Evolutionary conservation across 1,140 invertebrate species (phyloP), one percentile per base, ranked within the genome.

Genomic region (Sycobia sp.): DNA sequence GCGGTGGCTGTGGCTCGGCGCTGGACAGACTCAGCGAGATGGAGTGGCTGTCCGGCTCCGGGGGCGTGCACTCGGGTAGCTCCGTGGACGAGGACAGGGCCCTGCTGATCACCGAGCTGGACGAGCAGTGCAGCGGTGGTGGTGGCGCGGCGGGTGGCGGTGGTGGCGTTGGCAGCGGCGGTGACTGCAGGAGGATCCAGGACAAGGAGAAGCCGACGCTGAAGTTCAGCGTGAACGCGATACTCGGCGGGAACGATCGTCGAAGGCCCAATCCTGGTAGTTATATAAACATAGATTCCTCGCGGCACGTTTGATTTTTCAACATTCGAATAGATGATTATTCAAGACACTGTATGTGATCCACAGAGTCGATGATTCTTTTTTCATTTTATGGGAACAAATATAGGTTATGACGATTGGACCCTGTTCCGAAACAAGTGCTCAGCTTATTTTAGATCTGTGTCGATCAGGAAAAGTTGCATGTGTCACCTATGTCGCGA

Each of bases 191-290:
- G 51, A 71, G 72, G 47, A 80, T 81, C 60, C 80, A 80, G 65
- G 75, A 77, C 61, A 82, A 82, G 66, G 80, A 82, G 57, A 93
- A 92, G 71, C 92, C 92, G 0, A 87, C 92, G 68, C 84, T 96
- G 61, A 96, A 96, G 80, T 96, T 96, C 79, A 94, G 93, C 85
- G 92, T 96, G 56, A 94, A 89, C 83, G 92, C 93, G 14, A 96
- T 96, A 69, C 83, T 96, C 41, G 91, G 91, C n/a, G 84, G 80
- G 46, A 82, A 84, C 75, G 82, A 85, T 60, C 75, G 79, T 36
- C 76, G 77, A 65, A 70, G 80, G 59, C 75, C 77, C 23, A 78
- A 79, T 75, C 68, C 75, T 59, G 81, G 81, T 82, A 78, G 73
- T 69, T 73, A 39, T 43, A 29, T n/a, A n/a, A n/a, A n/a, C n/a